phyloP scores from a whole-genome alignment of 2,888 invertebrate genomes.

The Synergus laeviventris region DNA sequence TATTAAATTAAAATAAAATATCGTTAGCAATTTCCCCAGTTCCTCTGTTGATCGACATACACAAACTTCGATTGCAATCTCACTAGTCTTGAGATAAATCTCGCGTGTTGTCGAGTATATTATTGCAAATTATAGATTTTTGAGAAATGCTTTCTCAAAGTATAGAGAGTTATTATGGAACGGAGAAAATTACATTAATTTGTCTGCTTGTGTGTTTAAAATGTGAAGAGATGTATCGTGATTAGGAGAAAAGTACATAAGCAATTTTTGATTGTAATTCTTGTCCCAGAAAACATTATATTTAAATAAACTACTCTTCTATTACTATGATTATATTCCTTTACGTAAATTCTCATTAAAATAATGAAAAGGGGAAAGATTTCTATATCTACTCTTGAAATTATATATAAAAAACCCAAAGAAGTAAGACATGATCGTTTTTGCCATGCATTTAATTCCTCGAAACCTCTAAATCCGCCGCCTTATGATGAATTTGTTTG shows the following conservation, averaged over 20 bases:
- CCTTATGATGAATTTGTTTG: neutral
- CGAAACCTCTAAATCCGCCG: neutral
- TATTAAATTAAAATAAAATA: slow-evolving; percentile 40
- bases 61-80: slow-evolving; percentile 14
- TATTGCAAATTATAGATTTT: slow-evolving; percentile 17
- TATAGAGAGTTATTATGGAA: slow-evolving; percentile 12
- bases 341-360: no score
- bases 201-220: neutral
- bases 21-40: slow-evolving; percentile 23
- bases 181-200: slow-evolving; percentile 21
- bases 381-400: no score
- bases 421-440: neutral
- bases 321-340: no score
- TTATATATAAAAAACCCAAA: no score
- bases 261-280: neutral
- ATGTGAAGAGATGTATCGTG: neutral
- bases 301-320: no score
- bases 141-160: slow-evolving; percentile 6
- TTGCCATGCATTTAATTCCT: slow-evolving; percentile 13
- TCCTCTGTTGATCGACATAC: slow-evolving; percentile 28
- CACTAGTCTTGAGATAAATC: slow-evolving; percentile 19
- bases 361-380: no score
- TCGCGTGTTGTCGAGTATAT: slow-evolving; percentile 25
- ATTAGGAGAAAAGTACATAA: neutral
- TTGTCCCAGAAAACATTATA: neutral